phyloP scores from a whole-genome alignment of 2,113 vertebrate species.

The Bos taurus region ARS-UCD2.0 NC_037332.1:6912001-6912500 shows the following conservation, averaged over 20 bases:
- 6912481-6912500: neutral
- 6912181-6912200: conserved; percentile 16
- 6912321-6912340: neutral
- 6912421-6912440: conserved; percentile 18
- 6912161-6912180: conserved; percentile 47
- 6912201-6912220: conserved; percentile 18
- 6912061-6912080: neutral
- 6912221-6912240: neutral
- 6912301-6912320: neutral
- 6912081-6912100: neutral
- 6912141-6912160: conserved; percentile 45
- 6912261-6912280: neutral
- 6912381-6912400: neutral
- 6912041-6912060: neutral
- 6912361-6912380: conserved; percentile 1
- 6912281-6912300: conserved; percentile 41
- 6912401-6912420: neutral
- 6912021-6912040: neutral
- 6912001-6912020: neutral
- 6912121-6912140: conserved; percentile 40
- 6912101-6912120: conserved; percentile 9
- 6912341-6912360: neutral
- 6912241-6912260: neutral
- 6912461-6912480: neutral
- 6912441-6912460: neutral